Conservation (phyloP, 2,113 vertebrate species). For the Lepidothrix coronata region DNA sequence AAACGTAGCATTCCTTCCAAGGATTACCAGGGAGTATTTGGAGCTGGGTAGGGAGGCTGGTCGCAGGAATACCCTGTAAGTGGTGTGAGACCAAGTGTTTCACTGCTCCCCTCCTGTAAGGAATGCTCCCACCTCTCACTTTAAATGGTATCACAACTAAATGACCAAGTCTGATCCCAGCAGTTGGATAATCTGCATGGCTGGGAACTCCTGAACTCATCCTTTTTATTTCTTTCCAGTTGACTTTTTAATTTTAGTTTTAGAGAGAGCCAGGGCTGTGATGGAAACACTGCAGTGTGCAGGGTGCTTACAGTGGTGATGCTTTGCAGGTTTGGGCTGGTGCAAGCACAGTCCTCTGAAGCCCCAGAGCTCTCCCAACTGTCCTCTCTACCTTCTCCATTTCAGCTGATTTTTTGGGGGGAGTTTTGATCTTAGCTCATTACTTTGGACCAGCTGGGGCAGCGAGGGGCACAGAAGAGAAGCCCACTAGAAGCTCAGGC, state of each 20-base stretch:
- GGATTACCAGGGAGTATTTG: neutral
- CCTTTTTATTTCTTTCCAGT: neutral
- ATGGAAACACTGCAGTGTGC: accelerated
- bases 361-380: neutral
- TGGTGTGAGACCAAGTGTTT: neutral
- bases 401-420: neutral
- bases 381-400: neutral
- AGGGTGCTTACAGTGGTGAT: neutral
- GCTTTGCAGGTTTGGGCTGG: neutral
- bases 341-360: neutral
- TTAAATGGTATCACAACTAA: neutral
- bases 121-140: neutral
- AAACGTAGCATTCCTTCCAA: accelerated
- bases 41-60: neutral
- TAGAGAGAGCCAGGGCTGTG: neutral
- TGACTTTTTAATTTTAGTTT: neutral
- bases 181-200: neutral
- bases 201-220: neutral
- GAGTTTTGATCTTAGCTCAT: neutral
- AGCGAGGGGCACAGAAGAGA: neutral
- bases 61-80: neutral
- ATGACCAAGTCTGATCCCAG: neutral
- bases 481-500: neutral
- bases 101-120: neutral
- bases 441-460: neutral